phyloP scores from a whole-genome alignment of 2,797 vertebrate species.

The Hyperoplus immaculatus region DNA sequence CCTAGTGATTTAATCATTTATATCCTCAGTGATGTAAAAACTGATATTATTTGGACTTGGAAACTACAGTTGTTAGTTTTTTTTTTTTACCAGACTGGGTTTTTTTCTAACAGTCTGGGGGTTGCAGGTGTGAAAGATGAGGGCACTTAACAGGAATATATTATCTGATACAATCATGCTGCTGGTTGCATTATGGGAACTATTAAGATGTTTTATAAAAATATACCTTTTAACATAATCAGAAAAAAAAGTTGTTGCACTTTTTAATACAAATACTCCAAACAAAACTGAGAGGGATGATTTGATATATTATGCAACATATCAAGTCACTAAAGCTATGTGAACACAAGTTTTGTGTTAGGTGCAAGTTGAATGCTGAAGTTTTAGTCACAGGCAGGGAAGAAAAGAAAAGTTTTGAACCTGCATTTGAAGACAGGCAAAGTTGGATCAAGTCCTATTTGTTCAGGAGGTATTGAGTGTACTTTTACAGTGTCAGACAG shows the following conservation, averaged over 20 bases:
- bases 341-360: not conserved
- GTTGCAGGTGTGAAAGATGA: not conserved
- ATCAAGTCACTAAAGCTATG: not conserved
- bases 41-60: not conserved
- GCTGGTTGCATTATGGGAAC: not conserved
- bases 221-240: too few relatives aligned
- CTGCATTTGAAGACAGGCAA: not conserved
- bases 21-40: not conserved
- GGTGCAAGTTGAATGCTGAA: not conserved
- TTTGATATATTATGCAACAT: too few relatives aligned
- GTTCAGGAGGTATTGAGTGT: not conserved
- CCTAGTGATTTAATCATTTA: too few relatives aligned
- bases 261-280: too few relatives aligned
- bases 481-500: conserved; percentile 18
- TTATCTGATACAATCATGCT: not conserved
- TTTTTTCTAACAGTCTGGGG: not conserved
- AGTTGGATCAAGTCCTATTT: not conserved
- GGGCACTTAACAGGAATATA: too few relatives aligned
- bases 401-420: conserved; percentile 3
- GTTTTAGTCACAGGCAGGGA: not conserved
- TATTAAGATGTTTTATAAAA: not conserved
- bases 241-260: not conserved
- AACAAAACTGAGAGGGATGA: too few relatives aligned
- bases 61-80: not conserved
- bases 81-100: not conserved